A percentile compares a stretch with the other conserved stretches of the same genome.
These are phyloP conservation scores for Limanda limanda DNA, from an alignment of 2,113 vertebrate genomes.

Conservation along the genomic window DNA sequence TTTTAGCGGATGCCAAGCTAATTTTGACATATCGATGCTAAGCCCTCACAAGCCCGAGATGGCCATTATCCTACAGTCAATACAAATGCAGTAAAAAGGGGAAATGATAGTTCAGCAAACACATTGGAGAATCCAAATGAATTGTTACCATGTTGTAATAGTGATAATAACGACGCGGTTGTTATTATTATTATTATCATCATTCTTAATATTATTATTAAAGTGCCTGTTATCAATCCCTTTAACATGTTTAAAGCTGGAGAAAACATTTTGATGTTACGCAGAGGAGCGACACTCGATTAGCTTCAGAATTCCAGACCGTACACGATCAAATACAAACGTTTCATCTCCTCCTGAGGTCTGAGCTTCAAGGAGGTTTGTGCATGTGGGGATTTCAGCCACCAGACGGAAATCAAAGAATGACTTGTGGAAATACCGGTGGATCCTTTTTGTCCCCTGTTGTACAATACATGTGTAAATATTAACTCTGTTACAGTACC, in stretches of 20 bases:
- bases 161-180: conserved; percentile 55
- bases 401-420: conserved; percentile 38
- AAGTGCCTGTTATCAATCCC: conserved; percentile 87
- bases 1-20: conserved; percentile 4
- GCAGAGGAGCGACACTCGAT: conserved; percentile 43
- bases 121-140: conserved; percentile 59
- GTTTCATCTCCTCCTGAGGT: conserved; percentile 47
- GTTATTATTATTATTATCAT: conserved; percentile 69
- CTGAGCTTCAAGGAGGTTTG: conserved; percentile 35
- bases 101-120: conserved; percentile 37
- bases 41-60: neutral
- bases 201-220: conserved; percentile 80
- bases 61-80: conserved; percentile 15
- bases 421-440: conserved; percentile 37
- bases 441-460: conserved; percentile 49
- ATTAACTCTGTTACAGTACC: conserved; percentile 70
- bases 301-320: conserved; percentile 47
- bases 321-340: conserved; percentile 42
- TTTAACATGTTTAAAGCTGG: conserved; percentile 80
- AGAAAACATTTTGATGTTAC: conserved; percentile 52
- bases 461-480: conserved; percentile 79
- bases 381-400: conserved; percentile 62
- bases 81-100: conserved; percentile 5
- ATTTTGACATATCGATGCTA: conserved; percentile 20
- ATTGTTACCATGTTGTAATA: conserved; percentile 49